Evolutionary conservation across 2,888 invertebrate species (phyloP).

Genomic region (Tenthredo amoena): DNA sequence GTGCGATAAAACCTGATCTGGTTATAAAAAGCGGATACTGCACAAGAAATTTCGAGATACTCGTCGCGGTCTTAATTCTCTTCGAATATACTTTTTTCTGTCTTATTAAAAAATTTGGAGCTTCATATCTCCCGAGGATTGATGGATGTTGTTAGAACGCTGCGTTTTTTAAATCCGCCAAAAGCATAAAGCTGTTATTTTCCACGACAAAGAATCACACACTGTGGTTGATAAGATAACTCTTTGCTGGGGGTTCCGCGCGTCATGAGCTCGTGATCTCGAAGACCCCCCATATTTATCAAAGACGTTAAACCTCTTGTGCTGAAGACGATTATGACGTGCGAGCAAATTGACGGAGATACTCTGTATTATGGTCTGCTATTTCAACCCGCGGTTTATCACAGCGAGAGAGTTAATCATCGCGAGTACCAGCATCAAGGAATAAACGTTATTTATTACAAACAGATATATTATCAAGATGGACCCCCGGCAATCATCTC

Average conservation of each 20-base stretch:
- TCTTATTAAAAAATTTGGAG: background rate
- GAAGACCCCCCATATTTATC: background rate
- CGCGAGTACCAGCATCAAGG: background rate
- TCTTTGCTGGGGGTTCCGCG: slow-evolving; percentile 30
- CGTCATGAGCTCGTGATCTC: slow-evolving; percentile 7
- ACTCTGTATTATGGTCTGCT: background rate
- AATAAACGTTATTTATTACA: background rate
- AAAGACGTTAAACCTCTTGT: background rate
- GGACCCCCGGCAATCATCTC: slow-evolving; percentile 28
- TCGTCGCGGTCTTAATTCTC: background rate
- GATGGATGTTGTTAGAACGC: background rate
- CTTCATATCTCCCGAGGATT: background rate
- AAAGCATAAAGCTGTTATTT: slow-evolving; percentile 8
- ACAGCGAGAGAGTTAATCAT: background rate
- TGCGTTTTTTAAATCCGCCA: background rate
- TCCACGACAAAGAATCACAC: background rate
- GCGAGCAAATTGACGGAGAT: slow-evolving; percentile 1
- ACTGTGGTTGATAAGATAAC: slow-evolving; percentile 23
- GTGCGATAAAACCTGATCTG: background rate
- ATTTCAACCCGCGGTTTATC: background rate
- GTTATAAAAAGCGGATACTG: background rate
- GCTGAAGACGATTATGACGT: background rate
- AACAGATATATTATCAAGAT: background rate
- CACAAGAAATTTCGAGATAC: background rate
- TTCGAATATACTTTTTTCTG: background rate